A percentile compares a stretch with the other conserved stretches of the same genome.
phyloP scores from a whole-genome alignment of 2,888 invertebrate species.

The Drosophila atroscutellata region DNA sequence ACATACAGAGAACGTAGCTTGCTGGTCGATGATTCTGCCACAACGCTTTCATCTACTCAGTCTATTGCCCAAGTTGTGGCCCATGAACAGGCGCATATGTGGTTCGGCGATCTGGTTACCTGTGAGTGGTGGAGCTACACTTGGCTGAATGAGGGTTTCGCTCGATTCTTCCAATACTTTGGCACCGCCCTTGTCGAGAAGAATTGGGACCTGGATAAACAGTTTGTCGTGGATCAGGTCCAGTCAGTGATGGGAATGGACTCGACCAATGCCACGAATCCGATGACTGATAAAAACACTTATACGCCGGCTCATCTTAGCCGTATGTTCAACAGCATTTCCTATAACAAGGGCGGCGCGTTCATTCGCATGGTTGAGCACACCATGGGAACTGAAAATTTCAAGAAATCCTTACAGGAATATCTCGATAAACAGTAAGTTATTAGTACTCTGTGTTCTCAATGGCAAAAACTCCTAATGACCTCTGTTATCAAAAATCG shows the following conservation, averaged over 20 bases:
- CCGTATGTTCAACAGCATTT: conserved; percentile 88
- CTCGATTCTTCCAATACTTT: conserved; percentile 90
- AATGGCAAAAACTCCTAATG: too few relatives aligned
- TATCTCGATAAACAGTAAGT: conserved; percentile 86
- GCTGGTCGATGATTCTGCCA: conserved; percentile 87
- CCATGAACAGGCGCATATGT: conserved; percentile 87
- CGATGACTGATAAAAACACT: conserved; percentile 87
- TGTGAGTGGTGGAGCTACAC: conserved; percentile 86
- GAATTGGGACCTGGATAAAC: conserved; percentile 88
- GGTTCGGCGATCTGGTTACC: conserved; percentile 88
- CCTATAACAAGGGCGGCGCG: conserved; percentile 89
- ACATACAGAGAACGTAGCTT: conserved; percentile 91
- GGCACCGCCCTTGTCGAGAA: conserved; percentile 86
- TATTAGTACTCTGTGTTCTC: neutral
- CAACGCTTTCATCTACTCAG: conserved; percentile 87
- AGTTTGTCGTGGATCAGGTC: conserved; percentile 90
- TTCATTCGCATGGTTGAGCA: conserved; percentile 90
- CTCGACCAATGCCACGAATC: conserved; percentile 86
- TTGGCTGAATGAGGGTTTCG: conserved; percentile 89
- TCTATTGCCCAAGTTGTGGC: conserved; percentile 87
- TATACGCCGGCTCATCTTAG: conserved; percentile 87
- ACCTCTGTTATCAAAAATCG: neutral
- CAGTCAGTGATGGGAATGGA: conserved; percentile 88
- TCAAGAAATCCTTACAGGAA: conserved; percentile 86
- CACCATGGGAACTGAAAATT: conserved; percentile 86